phyloP scores from a whole-genome alignment of 2,888 invertebrate species.

The Neuroscelio doddi region DNA sequence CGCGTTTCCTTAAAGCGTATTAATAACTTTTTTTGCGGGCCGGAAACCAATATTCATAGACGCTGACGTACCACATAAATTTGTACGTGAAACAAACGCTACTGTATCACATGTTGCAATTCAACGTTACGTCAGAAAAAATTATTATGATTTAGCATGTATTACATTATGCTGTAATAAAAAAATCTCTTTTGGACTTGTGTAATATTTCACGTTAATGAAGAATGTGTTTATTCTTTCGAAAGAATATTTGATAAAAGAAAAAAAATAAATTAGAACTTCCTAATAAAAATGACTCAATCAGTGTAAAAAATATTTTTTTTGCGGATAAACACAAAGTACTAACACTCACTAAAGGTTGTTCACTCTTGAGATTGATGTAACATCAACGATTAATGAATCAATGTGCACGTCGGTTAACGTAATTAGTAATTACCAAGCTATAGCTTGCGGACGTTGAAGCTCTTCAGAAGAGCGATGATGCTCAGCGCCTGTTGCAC shows the following conservation, averaged over 20 bases:
- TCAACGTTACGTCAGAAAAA: too few species aligned
- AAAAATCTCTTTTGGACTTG: too few species aligned
- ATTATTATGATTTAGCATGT: too few species aligned
- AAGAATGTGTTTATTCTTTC: too few species aligned
- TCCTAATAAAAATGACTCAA: neutral
- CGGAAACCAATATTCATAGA: conserved; percentile 42
- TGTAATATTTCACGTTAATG: too few species aligned
- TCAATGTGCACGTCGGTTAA: conserved; percentile 57
- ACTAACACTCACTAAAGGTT: conserved; percentile 16
- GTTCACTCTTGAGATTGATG: conserved; percentile 22
- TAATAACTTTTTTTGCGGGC: conserved; percentile 55
- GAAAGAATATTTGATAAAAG: too few species aligned
- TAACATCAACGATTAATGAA: conserved; percentile 50
- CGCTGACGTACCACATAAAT: conserved; percentile 32
- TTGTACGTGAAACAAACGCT: conserved; percentile 30
- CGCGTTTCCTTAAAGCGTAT: conserved; percentile 63
- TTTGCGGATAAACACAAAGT: conserved; percentile 5
- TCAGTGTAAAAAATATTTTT: neutral
- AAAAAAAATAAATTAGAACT: too few species aligned
- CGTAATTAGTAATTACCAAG: conserved; percentile 61
- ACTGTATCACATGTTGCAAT: conserved; percentile 1
- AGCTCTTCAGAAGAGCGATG: conserved; percentile 62
- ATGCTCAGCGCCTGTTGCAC: conserved; percentile 63
- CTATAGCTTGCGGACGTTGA: conserved; percentile 39
- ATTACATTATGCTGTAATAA: too few species aligned